Percentiles rank a stretch among this genome's conserved stretches.
These are phyloP conservation scores for Fulica atra DNA, from an alignment of 2,113 vertebrate genomes.

Conservation along the genomic window DNA sequence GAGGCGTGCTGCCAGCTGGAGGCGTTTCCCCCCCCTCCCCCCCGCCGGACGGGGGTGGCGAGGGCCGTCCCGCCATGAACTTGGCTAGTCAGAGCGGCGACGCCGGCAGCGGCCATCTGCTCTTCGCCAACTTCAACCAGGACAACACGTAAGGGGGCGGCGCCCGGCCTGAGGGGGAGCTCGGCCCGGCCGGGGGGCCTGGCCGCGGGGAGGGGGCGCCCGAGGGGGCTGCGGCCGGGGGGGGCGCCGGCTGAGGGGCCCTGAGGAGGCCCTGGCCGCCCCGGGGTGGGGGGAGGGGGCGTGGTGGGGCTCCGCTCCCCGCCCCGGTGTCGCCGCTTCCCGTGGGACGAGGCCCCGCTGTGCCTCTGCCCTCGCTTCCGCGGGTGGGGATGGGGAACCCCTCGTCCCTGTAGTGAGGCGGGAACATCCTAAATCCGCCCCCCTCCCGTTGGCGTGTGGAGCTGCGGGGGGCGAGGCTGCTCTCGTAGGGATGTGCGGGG, in stretches of 20 bases:
- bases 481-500: not conserved
- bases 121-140: slow-evolving; percentile 99
- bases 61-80: slow-evolving; percentile 83
- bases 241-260: not conserved
- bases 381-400: not conserved
- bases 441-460: fast-evolving
- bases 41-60: slow-evolving; percentile 1
- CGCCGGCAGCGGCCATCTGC: slow-evolving; percentile 92
- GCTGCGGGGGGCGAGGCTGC: not conserved
- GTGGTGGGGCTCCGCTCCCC: not conserved
- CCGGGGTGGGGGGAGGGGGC: no score
- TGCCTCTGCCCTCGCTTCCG: not conserved
- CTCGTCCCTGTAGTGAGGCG: no score
- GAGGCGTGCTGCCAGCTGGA: not conserved
- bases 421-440: fast-evolving
- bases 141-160: slow-evolving; percentile 93
- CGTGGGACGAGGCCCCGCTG: fast-evolving
- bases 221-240: not conserved
- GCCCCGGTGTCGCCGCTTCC: not conserved
- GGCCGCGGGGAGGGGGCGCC: not conserved
- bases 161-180: not conserved
- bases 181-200: not conserved
- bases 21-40: not conserved
- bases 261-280: not conserved
- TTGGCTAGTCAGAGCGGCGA: slow-evolving; percentile 95